A percentile compares a stretch with the other conserved stretches of the same genome.
Conservation (phyloP, 2,888 invertebrate genomes). For the Acanthoscelides obtectus region DNA sequence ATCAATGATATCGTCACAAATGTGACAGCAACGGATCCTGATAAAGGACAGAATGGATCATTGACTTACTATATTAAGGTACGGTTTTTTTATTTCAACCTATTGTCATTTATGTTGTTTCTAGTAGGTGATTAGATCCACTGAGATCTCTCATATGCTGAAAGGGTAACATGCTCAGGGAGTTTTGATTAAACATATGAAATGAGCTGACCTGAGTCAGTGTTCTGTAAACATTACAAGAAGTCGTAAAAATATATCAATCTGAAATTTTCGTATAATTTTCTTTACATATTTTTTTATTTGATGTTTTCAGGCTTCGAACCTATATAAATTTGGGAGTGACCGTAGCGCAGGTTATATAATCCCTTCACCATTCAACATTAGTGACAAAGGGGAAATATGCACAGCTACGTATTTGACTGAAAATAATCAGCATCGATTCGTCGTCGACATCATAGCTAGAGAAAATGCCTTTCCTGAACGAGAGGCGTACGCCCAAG, state of each 20-base stretch:
- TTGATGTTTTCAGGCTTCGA: conserved; percentile 56
- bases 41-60: conserved; percentile 78
- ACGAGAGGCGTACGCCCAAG: conserved; percentile 68
- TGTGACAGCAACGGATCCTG: conserved; percentile 77
- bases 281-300: no score
- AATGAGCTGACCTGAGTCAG: no score
- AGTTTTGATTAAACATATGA: no score
- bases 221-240: no score
- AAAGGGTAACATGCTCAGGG: no score
- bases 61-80: conserved; percentile 71
- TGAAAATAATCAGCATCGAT: conserved; percentile 85
- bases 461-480: conserved; percentile 76
- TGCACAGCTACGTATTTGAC: conserved; percentile 78
- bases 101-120: no score
- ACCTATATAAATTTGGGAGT: conserved; percentile 75
- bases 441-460: conserved; percentile 78
- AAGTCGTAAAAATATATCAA: no score
- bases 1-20: conserved; percentile 70
- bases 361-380: conserved; percentile 82
- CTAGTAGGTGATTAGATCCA: no score
- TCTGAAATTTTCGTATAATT: no score
- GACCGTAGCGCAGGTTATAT: conserved; percentile 77
- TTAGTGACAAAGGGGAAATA: conserved; percentile 66
- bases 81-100: no score
- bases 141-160: no score